Conservation (phyloP, 1,140 invertebrate species). For the Ganaspis sp. region DNA sequence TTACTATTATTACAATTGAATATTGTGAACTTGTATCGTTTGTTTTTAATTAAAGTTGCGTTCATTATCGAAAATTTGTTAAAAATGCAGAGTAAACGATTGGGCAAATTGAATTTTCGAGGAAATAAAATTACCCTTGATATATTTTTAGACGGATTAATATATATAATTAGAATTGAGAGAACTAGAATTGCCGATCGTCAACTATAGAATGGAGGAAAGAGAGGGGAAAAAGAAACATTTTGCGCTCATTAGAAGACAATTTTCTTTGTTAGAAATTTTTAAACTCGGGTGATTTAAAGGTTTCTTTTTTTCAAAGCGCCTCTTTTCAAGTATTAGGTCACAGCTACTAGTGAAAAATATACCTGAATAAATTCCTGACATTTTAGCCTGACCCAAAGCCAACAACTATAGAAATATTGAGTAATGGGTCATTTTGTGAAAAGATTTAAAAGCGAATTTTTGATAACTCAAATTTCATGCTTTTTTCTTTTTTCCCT, state of each 20-base stretch:
- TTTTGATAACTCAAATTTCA: background rate
- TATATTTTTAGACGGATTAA: too few relatives aligned
- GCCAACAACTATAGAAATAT: background rate
- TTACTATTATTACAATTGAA: too few relatives aligned
- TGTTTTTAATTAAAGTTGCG: too few relatives aligned
- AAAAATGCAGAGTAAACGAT: too few relatives aligned
- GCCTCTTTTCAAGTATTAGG: background rate
- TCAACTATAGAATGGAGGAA: too few relatives aligned
- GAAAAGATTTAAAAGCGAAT: background rate
- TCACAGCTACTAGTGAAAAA: background rate
- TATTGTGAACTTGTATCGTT: too few relatives aligned
- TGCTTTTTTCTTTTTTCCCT: too few relatives aligned
- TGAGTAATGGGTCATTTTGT: background rate
- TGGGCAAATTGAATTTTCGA: too few relatives aligned
- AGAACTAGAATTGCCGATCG: too few relatives aligned
- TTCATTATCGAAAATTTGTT: too few relatives aligned
- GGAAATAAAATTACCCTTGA: too few relatives aligned
- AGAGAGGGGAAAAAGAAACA: background rate
- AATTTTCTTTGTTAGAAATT: background rate
- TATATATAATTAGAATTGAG: too few relatives aligned
- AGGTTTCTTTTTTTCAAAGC: background rate
- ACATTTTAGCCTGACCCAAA: background rate
- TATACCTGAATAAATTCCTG: conserved; percentile 13
- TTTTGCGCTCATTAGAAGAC: background rate
- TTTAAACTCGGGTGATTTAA: background rate